These are phyloP conservation scores for Anoplius nigerrimus DNA, from an alignment of 2,888 invertebrate genomes.

Conservation along the genomic window DNA sequence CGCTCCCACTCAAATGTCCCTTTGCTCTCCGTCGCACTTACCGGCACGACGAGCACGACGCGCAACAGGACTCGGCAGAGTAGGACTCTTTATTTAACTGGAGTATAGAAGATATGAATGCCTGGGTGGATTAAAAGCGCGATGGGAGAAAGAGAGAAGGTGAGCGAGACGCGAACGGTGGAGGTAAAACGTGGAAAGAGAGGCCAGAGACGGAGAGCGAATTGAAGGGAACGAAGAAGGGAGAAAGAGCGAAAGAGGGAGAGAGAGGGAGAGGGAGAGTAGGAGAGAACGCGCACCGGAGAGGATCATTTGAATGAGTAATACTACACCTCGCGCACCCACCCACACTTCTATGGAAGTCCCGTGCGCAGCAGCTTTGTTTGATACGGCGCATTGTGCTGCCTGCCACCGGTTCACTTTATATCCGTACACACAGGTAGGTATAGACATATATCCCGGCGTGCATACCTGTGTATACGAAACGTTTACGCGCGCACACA, in stretches of 20 bases:
- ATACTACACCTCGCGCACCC: conserved; percentile 74
- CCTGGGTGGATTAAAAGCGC: conserved; percentile 71
- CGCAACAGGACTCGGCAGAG: conserved; percentile 53
- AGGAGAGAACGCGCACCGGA: conserved; percentile 46
- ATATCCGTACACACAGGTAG: conserved; percentile 54
- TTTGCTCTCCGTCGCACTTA: background rate
- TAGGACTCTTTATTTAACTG: conserved; percentile 69
- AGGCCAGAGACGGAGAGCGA: conserved; percentile 43
- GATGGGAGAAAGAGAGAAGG: conserved; percentile 44
- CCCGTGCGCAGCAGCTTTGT: conserved; percentile 71
- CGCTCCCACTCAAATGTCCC: background rate
- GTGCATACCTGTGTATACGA: conserved; percentile 36
- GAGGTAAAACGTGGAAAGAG: conserved; percentile 35
- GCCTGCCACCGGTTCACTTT: conserved; percentile 72
- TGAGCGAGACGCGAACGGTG: conserved; percentile 50
- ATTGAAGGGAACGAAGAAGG: conserved; percentile 30
- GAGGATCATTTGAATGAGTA: conserved; percentile 75
- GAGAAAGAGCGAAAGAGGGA: conserved; percentile 27
- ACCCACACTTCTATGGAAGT: conserved; percentile 70
- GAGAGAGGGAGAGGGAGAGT: conserved; percentile 32
- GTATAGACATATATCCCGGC: too few species aligned
- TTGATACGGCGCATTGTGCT: conserved; percentile 73
- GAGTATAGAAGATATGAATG: conserved; percentile 70
- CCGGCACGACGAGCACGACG: conserved; percentile 9
- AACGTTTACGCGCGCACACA: conserved; percentile 15